These are phyloP conservation scores for Uria aalge DNA, from an alignment of 2,113 vertebrate genomes.

Conservation along the genomic window DNA sequence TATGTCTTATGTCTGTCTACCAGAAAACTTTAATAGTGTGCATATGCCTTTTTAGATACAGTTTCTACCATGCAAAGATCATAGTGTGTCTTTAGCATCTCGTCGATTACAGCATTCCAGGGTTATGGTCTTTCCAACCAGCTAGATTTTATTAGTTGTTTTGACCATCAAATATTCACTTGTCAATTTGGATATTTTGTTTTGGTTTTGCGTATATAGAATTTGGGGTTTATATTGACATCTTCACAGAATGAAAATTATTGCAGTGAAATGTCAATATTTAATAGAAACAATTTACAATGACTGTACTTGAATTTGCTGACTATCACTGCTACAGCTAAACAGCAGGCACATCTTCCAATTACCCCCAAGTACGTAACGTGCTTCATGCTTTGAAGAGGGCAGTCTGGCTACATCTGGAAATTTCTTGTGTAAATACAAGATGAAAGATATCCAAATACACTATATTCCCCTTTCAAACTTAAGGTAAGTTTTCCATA, in stretches of 20 bases:
- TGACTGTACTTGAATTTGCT: background rate
- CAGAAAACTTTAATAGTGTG: background rate
- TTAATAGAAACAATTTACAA: background rate
- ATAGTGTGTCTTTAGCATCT: background rate
- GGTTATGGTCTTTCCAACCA: background rate
- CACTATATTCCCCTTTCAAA: conserved; percentile 63
- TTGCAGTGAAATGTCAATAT: background rate
- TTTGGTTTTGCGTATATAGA: background rate
- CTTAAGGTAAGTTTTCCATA: conserved; percentile 67
- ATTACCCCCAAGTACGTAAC: background rate
- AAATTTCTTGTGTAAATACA: conserved; percentile 70
- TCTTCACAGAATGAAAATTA: background rate
- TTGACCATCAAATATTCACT: background rate
- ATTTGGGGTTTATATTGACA: background rate
- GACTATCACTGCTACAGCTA: background rate
- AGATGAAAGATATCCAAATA: conserved; percentile 69
- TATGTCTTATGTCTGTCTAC: background rate
- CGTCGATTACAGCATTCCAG: background rate
- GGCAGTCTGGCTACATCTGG: conserved; percentile 64
- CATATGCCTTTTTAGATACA: background rate
- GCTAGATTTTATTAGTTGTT: background rate
- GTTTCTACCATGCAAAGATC: background rate
- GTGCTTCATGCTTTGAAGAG: conserved; percentile 53
- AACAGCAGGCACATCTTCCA: background rate
- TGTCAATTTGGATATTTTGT: background rate